Evolutionary conservation across 2,888 invertebrate genomes (phyloP).

Genomic region (Pediacus dermestoides): DNA sequence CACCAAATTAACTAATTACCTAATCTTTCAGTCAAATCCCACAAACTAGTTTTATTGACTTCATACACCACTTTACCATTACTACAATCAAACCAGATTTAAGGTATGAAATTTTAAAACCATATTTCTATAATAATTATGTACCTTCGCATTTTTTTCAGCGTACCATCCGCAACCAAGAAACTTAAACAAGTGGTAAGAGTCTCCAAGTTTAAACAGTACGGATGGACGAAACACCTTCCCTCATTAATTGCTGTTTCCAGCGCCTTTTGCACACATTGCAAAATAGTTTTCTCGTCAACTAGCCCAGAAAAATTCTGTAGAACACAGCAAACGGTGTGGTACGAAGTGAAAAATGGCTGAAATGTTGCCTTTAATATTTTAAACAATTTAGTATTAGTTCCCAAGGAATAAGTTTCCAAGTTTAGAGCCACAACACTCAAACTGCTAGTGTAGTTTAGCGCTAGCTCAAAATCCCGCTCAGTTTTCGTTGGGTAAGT

Average conservation of each 20-base stretch:
- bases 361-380: too few relatives aligned
- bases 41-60: conserved; percentile 27
- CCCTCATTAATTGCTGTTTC: conserved; percentile 52
- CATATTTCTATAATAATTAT: conserved; percentile 16
- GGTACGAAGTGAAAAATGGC: conserved; percentile 62
- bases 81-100: conserved; percentile 11
- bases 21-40: conserved; percentile 31
- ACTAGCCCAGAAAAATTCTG: conserved; percentile 35
- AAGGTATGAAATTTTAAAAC: too few relatives aligned
- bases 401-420: too few relatives aligned
- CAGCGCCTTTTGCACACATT: conserved; percentile 57
- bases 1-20: conserved; percentile 35
- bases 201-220: conserved; percentile 69
- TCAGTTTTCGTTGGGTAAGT: conserved; percentile 47
- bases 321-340: conserved; percentile 50
- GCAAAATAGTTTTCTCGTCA: conserved; percentile 55
- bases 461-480: too few relatives aligned
- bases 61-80: conserved; percentile 25
- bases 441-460: too few relatives aligned
- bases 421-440: too few relatives aligned
- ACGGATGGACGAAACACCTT: conserved; percentile 59
- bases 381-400: too few relatives aligned
- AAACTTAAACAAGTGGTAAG: conserved; percentile 57
- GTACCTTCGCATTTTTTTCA: conserved; percentile 43
- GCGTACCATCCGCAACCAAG: conserved; percentile 49